Base-by-base conservation (phyloP, 2,888 invertebrate genomes). In the Oscheius sp. region DNA sequence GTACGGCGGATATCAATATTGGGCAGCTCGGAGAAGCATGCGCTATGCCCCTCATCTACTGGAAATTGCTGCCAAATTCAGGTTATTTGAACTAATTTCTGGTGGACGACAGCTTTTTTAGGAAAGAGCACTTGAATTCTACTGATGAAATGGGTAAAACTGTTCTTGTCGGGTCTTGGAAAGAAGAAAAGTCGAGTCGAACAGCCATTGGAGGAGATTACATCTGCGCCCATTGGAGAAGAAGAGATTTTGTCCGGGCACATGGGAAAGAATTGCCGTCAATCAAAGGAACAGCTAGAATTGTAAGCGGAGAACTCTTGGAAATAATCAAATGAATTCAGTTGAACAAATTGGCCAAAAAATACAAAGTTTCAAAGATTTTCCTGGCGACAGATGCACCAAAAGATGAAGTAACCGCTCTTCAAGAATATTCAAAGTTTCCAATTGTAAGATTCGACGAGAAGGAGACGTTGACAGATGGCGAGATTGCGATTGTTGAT, bases 1-100 rank as follows among this genome's bases (percentile, higher is more conserved):
- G n/a, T 97, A 94, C 90, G 96, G 96, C 0, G 93, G 93, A 55
- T 90, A 90, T 70, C 90, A 92, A 29, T 97, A 94, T 89, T 97
- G 97, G 97, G 75, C 89, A 87, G 90, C 89, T 12, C 83, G 91
- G 75, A 92, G 95, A 82, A 97, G 97, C 86, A 95, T 98, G 95
- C 91, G 94, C 69, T 98, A 96, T 89, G 93, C 93, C 73, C 90
- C 91, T 63, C 89, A 92, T 18, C 91, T 99, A 0, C 88, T 92
- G 12, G 81, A 91, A 59, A 91, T 93, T 45, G 96, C 94, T 0
- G 91, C 91, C 69, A 88, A 92, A 13, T 97, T 93, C 88, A 91
- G 94, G 58, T 85, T 86, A 58, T 84, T 25, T 7, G 1, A 25
- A 21, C 16, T 16, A 21, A 0, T 23, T 7, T 6, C 27, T 68